Percentiles rank a stretch among this genome's conserved stretches.
Evolutionary conservation across 2,888 invertebrate species (phyloP).

Genomic region (Zygogramma bicolorata): DNA sequence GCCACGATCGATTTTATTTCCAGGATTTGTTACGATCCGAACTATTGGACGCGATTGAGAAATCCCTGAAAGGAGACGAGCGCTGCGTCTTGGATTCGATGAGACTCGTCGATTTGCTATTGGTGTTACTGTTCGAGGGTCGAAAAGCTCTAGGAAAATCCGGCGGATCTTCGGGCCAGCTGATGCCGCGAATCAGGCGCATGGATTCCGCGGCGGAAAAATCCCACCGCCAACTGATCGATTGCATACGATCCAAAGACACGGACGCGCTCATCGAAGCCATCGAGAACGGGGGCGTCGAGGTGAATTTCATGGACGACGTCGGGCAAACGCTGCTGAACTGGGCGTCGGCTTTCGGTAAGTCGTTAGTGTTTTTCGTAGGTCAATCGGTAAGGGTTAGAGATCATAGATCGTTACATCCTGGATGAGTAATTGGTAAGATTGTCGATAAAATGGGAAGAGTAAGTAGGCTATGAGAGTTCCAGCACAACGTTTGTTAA

Average conservation of each 20-base stretch:
- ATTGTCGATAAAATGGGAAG: too few relatives aligned
- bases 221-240: conserved; percentile 95
- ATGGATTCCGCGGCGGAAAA: conserved; percentile 90
- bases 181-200: conserved; percentile 78
- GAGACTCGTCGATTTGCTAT: conserved; percentile 93
- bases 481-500: too few relatives aligned
- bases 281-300: conserved; percentile 94
- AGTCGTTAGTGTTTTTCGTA: too few relatives aligned
- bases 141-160: conserved; percentile 86
- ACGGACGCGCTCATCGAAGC: conserved; percentile 97
- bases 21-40: conserved; percentile 89
- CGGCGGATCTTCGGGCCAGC: conserved; percentile 66
- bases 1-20: too few relatives aligned
- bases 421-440: too few relatives aligned
- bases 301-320: conserved; percentile 97
- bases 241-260: conserved; percentile 97
- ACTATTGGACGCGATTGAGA: conserved; percentile 92
- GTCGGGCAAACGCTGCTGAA: conserved; percentile 98
- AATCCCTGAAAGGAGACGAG: conserved; percentile 94
- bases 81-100: conserved; percentile 96
- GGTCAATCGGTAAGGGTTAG: too few relatives aligned
- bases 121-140: conserved; percentile 95
- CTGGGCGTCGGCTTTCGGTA: conserved; percentile 99
- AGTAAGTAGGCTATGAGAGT: too few relatives aligned
- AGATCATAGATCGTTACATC: too few relatives aligned